These are phyloP conservation scores for Pteruthius melanotis DNA, from an alignment of 2,113 vertebrate genomes.

Conservation along the genomic window DNA sequence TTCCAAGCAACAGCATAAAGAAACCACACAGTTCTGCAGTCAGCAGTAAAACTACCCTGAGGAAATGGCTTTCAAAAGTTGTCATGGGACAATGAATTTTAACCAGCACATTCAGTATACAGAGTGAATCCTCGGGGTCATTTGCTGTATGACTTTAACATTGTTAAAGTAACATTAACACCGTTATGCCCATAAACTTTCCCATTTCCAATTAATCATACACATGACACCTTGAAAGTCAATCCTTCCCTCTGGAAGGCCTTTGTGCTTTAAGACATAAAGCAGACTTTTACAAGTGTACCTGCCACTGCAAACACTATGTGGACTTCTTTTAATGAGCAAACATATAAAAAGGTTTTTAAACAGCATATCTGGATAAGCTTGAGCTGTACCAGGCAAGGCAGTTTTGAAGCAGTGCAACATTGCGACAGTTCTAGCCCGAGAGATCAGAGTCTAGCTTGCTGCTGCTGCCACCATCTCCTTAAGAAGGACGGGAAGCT, in stretches of 20 bases:
- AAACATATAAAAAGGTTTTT: background rate
- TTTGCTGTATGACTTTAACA: background rate
- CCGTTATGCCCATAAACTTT: background rate
- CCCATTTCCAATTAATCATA: background rate
- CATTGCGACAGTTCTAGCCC: background rate
- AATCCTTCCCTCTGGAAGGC: background rate
- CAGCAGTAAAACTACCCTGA: slow-evolving; percentile 30
- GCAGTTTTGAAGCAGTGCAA: slow-evolving; percentile 36
- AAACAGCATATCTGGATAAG: background rate
- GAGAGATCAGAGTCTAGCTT: background rate
- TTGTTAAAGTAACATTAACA: too few species aligned
- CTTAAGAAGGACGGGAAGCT: slow-evolving; percentile 26
- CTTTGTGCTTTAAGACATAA: background rate
- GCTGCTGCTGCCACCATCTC: background rate
- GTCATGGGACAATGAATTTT: slow-evolving; percentile 36
- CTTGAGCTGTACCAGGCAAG: slow-evolving; percentile 36
- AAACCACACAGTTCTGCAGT: slow-evolving; percentile 54
- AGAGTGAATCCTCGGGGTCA: background rate
- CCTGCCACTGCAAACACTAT: slow-evolving; percentile 44
- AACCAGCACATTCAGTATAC: background rate
- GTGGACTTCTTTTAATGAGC: slow-evolving; percentile 58
- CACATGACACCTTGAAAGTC: background rate
- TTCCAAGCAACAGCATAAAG: slow-evolving; percentile 60
- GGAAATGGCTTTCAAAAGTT: slow-evolving; percentile 41
- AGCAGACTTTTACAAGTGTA: background rate